Percentiles rank a stretch among this genome's conserved stretches.
Evolutionary conservation across 2,113 vertebrate genomes (phyloP).

Genomic region (Cephalopterus ornatus): DNA sequence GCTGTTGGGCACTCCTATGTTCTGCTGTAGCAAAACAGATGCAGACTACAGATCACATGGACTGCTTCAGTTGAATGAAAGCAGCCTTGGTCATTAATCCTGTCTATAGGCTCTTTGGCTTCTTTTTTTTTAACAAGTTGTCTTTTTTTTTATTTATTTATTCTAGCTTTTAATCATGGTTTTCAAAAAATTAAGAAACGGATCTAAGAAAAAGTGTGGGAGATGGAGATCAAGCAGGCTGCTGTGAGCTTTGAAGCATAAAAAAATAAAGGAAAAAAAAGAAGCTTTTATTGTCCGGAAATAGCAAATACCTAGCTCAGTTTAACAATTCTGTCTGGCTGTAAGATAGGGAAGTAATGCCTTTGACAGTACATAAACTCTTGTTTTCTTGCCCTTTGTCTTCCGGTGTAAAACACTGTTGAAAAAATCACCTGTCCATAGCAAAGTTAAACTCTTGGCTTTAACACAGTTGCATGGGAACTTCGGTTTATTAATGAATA

Average conservation of each 20-base stretch:
- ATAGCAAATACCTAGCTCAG: constrained; percentile 56
- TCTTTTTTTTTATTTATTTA: not conserved
- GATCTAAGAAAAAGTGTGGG: not conserved
- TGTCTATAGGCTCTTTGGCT: not conserved
- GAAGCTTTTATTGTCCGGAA: constrained; percentile 63
- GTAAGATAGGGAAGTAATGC: constrained; percentile 69
- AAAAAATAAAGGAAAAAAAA: constrained; percentile 55
- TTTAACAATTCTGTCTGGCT: constrained; percentile 69
- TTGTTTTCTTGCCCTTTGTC: constrained; percentile 75
- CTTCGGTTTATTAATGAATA: constrained; percentile 79
- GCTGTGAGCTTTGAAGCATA: constrained; percentile 55
- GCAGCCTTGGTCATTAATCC: constrained; percentile 16
- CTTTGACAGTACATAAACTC: constrained; percentile 68
- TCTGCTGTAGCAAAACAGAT: constrained; percentile 42
- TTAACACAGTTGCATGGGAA: constrained; percentile 78
- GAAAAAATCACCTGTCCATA: constrained; percentile 77
- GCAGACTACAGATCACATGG: not conserved
- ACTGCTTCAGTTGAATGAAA: constrained; percentile 18
- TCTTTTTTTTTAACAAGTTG: not conserved
- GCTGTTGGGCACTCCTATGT: constrained; percentile 17
- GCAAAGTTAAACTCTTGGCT: constrained; percentile 76
- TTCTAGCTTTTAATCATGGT: not conserved
- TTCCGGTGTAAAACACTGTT: constrained; percentile 65
- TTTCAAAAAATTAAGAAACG: not conserved
- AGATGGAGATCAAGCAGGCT: constrained; percentile 16